A percentile compares a stretch with the other conserved stretches of the same genome.
These are phyloP conservation scores for Polypedilum pembai DNA, from an alignment of 1,140 invertebrate species.

Conservation along the genomic window DNA sequence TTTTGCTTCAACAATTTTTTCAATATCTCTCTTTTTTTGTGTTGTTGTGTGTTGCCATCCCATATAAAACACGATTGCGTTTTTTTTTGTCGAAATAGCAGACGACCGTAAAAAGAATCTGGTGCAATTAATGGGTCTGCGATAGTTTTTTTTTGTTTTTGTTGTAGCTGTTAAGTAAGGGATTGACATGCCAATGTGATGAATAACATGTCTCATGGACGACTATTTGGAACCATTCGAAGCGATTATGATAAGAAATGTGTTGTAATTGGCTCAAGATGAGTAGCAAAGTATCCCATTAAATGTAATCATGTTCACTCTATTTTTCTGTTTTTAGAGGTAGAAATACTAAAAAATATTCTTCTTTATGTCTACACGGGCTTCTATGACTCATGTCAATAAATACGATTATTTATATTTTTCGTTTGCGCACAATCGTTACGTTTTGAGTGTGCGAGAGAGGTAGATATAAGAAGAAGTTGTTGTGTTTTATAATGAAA, in stretches of 20 bases:
- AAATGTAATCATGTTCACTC: background rate
- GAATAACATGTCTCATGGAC: background rate
- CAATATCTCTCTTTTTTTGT: background rate
- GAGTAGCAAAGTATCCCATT: conserved; percentile 16
- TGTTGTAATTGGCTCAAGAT: conserved; percentile 11
- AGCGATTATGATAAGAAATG: background rate
- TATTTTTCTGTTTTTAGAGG: background rate
- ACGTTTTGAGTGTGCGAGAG: background rate
- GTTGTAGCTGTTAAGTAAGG: background rate
- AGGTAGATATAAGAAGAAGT: background rate
- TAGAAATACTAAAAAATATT: background rate
- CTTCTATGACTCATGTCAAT: conserved; percentile 4
- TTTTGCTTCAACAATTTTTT: conserved; percentile 6
- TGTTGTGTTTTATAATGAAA: background rate
- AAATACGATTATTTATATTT: background rate
- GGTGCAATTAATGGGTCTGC: conserved; percentile 10
- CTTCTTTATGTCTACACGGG: conserved; percentile 1
- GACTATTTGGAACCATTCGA: background rate
- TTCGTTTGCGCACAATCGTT: conserved; percentile 16
- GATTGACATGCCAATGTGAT: conserved; percentile 10
- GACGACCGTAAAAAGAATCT: background rate
- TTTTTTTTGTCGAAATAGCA: background rate
- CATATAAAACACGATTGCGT: background rate
- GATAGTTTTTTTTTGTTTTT: background rate
- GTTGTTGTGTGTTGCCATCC: conserved; percentile 6